Conservation (phyloP, 2,888 invertebrate species). For the Drosophila dives region DNA sequence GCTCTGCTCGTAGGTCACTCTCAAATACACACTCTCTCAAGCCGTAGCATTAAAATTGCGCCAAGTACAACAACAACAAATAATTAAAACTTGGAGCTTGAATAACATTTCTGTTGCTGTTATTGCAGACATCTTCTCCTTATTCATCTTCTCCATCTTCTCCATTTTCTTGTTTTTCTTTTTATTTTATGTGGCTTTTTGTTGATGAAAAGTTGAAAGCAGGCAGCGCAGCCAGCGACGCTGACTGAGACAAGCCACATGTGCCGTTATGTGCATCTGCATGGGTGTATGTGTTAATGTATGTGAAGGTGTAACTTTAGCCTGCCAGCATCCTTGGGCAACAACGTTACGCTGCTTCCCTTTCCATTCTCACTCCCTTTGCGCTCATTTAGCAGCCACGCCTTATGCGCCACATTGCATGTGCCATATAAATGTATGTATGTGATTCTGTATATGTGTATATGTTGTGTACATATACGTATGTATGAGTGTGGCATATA, state of each 20-base stretch:
- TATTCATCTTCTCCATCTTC: not conserved
- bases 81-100: constrained; percentile 67
- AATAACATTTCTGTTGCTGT: constrained; percentile 29
- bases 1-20: not conserved
- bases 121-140: constrained; percentile 13
- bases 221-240: constrained; percentile 19
- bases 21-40: not conserved
- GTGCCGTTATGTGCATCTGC: constrained; percentile 42
- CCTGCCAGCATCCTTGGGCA: constrained; percentile 46
- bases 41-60: constrained; percentile 48
- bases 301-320: constrained; percentile 21
- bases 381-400: constrained; percentile 44
- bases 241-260: constrained; percentile 36
- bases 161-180: not conserved
- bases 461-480: not conserved
- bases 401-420: constrained; percentile 55
- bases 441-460: constrained; percentile 2
- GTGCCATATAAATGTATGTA: constrained; percentile 17
- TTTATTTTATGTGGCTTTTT: constrained; percentile 16
- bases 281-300: not conserved
- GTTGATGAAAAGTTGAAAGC: constrained; percentile 29
- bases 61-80: constrained; percentile 45
- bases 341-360: not conserved
- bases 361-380: too few species aligned
- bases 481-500: constrained; percentile 45